These are phyloP conservation scores for Spodoptera frugiperda DNA, from an alignment of 1,140 invertebrate species.

Conservation along the genomic window DNA sequence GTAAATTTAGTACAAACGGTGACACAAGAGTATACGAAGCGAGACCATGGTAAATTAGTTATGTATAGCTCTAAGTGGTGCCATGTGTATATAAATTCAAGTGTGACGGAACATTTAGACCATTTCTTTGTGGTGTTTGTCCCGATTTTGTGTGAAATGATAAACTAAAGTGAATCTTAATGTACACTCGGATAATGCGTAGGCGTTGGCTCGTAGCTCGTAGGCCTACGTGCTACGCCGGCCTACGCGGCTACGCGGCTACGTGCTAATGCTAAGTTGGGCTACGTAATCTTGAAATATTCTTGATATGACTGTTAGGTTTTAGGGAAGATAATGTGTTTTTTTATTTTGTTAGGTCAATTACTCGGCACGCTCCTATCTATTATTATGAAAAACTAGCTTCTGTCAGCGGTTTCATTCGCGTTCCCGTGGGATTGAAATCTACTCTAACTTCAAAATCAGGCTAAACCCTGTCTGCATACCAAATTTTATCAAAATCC, in stretches of 20 bases:
- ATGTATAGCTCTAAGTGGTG: too few relatives aligned
- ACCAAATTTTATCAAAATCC: too few relatives aligned
- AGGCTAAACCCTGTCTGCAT: too few relatives aligned
- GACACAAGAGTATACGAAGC: too few relatives aligned
- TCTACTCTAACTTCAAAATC: too few relatives aligned
- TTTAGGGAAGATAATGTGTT: too few relatives aligned
- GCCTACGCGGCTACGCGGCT: conserved; percentile 20
- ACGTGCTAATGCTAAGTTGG: background rate
- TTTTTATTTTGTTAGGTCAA: too few relatives aligned
- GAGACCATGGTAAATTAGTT: too few relatives aligned
- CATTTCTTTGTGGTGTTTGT: background rate
- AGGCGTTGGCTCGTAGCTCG: conserved; percentile 23
- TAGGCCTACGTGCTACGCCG: conserved; percentile 30
- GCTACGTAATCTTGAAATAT: background rate
- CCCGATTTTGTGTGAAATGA: conserved; percentile 1
- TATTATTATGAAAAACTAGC: too few relatives aligned
- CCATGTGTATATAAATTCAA: conserved; percentile 27
- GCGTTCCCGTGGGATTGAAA: too few relatives aligned
- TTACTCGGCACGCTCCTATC: too few relatives aligned
- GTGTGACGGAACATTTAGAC: background rate
- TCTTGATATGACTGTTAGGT: background rate
- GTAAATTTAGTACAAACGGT: conserved; percentile 17
- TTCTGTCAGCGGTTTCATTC: too few relatives aligned
- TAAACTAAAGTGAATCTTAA: conserved; percentile 27
- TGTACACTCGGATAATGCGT: conserved; percentile 8